phyloP scores from a whole-genome alignment of 2,888 invertebrate genomes.

The Allygus modestus region DNA sequence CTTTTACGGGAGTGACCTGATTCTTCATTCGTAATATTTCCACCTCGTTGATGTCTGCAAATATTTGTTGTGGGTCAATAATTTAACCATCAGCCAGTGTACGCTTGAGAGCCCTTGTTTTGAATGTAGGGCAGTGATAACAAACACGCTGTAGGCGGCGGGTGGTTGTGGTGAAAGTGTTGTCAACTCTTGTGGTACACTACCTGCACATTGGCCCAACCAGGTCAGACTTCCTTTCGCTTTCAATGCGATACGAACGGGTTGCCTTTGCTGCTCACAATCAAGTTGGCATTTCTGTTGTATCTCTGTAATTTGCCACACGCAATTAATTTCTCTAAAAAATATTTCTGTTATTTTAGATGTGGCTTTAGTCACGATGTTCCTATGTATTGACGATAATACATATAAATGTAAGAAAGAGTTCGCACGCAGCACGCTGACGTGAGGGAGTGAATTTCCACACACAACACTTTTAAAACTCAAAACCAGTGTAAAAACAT shows the following conservation, averaged over 20 bases:
- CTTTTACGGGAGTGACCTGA: too few species aligned
- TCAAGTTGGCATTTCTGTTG: background rate
- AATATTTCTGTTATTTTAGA: too few species aligned
- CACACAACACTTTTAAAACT: too few species aligned
- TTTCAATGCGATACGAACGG: background rate
- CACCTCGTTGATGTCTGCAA: background rate
- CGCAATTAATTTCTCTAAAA: too few species aligned
- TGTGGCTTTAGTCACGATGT: too few species aligned
- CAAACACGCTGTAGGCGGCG: constrained; percentile 12
- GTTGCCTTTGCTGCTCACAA: background rate
- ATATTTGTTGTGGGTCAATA: background rate
- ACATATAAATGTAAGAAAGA: too few species aligned
- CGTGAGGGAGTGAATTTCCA: too few species aligned
- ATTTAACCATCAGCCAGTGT: background rate
- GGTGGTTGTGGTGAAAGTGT: constrained; percentile 18
- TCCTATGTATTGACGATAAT: too few species aligned
- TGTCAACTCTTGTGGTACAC: constrained; percentile 3
- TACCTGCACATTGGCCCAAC: constrained; percentile 24
- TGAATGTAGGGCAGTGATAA: constrained; percentile 31
- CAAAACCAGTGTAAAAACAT: too few species aligned
- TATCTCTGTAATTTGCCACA: too few species aligned
- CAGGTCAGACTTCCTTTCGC: constrained; percentile 34
- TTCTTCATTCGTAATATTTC: background rate
- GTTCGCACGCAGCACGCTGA: too few species aligned
- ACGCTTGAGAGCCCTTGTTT: constrained; percentile 7